phyloP scores from a whole-genome alignment of 2,888 invertebrate genomes.

The Pristionchus maxplancki region DNA sequence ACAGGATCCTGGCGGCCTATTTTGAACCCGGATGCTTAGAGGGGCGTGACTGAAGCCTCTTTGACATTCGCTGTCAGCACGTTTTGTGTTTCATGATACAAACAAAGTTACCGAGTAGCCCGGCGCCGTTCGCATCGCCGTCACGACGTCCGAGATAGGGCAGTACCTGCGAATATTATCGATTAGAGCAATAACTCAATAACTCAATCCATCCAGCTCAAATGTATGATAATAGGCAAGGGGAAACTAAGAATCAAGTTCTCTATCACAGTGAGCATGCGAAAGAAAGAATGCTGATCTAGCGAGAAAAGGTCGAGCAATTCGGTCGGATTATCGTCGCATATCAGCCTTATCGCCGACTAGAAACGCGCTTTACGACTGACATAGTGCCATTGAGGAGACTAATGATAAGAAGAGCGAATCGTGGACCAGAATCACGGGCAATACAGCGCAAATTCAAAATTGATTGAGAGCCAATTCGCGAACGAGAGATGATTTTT shows the following conservation, averaged over 20 bases:
- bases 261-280: not conserved
- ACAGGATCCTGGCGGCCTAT: too few relatives aligned
- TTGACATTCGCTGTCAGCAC: too few relatives aligned
- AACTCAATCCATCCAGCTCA: conserved; percentile 15
- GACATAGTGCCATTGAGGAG: not conserved
- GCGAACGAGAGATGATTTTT: too few relatives aligned
- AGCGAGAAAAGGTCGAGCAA: conserved; percentile 43
- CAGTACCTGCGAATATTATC: conserved; percentile 82
- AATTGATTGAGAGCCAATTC: too few relatives aligned
- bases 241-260: not conserved
- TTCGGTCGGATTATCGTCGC: not conserved
- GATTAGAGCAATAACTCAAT: not conserved
- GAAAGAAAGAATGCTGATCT: not conserved
- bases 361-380: conserved; percentile 28
- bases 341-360: not conserved
- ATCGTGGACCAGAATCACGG: not conserved
- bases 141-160: conserved; percentile 85
- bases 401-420: conserved; percentile 54
- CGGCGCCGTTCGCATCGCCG: conserved; percentile 88
- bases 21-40: too few relatives aligned
- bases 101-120: conserved; percentile 83
- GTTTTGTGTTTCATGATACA: too few relatives aligned
- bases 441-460: not conserved
- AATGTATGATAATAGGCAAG: not conserved
- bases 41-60: too few relatives aligned